These are phyloP conservation scores for Scaptodrosophila lebanonensis DNA, from an alignment of 1,140 invertebrate genomes.

Conservation along the genomic window DNA sequence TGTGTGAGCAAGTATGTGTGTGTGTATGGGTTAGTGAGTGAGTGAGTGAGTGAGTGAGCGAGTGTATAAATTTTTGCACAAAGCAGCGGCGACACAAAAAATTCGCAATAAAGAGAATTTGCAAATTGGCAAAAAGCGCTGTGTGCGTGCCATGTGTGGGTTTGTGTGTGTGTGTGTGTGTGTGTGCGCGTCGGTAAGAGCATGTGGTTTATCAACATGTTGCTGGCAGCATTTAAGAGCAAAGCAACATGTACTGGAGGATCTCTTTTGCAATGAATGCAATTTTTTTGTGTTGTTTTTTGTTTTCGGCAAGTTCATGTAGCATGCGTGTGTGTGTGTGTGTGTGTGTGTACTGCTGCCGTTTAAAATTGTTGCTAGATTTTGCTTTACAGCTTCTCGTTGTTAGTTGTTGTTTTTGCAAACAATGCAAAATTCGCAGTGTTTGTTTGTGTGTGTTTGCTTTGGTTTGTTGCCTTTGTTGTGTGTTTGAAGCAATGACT, in stretches of 20 bases:
- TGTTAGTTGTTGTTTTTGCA: too few species aligned
- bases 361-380: too few species aligned
- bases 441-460: constrained; percentile 5
- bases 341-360: background rate
- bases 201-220: constrained; percentile 30
- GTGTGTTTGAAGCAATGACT: constrained; percentile 26
- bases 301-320: constrained; percentile 21
- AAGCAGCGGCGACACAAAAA: constrained; percentile 12
- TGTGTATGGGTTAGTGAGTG: background rate
- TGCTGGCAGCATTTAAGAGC: constrained; percentile 13
- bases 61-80: constrained; percentile 34
- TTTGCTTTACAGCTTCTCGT: too few species aligned
- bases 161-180: constrained; percentile 5
- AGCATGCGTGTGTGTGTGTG: constrained; percentile 4
- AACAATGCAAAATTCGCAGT: background rate
- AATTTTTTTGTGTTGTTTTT: constrained; percentile 35
- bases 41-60: constrained; percentile 2
- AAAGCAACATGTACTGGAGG: constrained; percentile 22
- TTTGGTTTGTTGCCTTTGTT: background rate
- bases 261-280: constrained; percentile 27
- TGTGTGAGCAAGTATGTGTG: background rate
- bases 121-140: constrained; percentile 36
- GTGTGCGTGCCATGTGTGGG: background rate
- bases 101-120: constrained; percentile 48
- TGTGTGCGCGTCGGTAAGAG: background rate